phyloP scores from a whole-genome alignment of 2,113 vertebrate species.

The Corydoras maculifer region DNA sequence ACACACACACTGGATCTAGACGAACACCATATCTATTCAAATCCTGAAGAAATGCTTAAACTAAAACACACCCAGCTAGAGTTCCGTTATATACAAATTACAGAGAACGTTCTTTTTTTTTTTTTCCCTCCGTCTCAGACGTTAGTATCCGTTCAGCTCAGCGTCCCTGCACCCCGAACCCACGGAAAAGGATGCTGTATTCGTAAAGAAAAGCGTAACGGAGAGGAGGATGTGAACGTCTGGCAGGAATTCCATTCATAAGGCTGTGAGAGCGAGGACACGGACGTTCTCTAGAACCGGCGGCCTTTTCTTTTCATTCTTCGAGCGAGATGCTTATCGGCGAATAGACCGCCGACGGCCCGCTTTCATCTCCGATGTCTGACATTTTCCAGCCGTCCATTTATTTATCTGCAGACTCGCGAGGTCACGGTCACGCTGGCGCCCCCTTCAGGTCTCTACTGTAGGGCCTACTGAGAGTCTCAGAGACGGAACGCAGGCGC shows the following conservation, averaged over 20 bases:
- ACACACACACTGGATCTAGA: no score
- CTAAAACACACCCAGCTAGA: not conserved
- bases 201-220: not conserved
- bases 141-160: not conserved
- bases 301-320: conserved; percentile 15
- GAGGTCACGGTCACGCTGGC: conserved; percentile 20
- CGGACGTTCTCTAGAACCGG: conserved; percentile 15
- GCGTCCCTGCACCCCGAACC: not conserved
- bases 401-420: conserved; percentile 16
- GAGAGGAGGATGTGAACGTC: not conserved
- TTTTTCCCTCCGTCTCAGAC: no score
- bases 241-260: conserved; percentile 16
- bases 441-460: not conserved
- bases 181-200: not conserved
- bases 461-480: not conserved
- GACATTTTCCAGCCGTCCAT: conserved; percentile 35
- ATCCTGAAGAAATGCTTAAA: not conserved
- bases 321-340: conserved; percentile 28
- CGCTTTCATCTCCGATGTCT: conserved; percentile 22
- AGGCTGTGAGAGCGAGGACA: conserved; percentile 32
- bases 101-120: not conserved
- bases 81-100: conserved; percentile 27
- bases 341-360: not conserved
- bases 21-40: no score
- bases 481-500: conserved; percentile 13